phyloP scores from a whole-genome alignment of 2,113 vertebrate genomes.

The Ceyx margarethae region DNA sequence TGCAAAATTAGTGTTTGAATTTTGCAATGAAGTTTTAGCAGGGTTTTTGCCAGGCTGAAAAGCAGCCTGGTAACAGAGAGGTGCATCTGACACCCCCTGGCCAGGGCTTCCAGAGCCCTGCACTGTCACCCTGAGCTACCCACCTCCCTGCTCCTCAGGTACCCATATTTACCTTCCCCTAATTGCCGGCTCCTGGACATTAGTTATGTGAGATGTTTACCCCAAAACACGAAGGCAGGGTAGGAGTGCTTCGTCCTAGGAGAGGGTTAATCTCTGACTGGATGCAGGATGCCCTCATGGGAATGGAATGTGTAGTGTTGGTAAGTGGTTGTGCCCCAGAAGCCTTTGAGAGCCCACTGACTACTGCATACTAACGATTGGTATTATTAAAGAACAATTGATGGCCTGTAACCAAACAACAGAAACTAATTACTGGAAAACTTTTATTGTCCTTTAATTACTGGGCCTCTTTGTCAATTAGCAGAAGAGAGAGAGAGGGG shows the following conservation, averaged over 20 bases:
- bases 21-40: neutral
- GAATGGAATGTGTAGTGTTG: constrained; percentile 90
- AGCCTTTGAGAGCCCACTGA: constrained; percentile 69
- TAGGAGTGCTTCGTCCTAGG: constrained; percentile 47
- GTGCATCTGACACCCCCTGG: neutral
- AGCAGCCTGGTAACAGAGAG: neutral
- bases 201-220: constrained; percentile 35
- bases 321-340: constrained; percentile 84
- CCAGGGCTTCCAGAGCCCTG: neutral
- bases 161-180: neutral
- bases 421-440: constrained; percentile 81
- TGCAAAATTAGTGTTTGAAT: neutral
- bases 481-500: constrained; percentile 68
- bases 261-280: constrained; percentile 76
- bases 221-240: constrained; percentile 1
- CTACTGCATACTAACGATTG: constrained; percentile 82
- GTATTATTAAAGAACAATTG: constrained; percentile 85
- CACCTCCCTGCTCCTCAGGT: neutral
- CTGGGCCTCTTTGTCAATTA: constrained; percentile 82
- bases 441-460: constrained; percentile 82
- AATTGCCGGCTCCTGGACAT: neutral
- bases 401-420: constrained; percentile 83
- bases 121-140: rapidly evolving
- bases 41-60: neutral
- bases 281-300: constrained; percentile 78